Evolutionary conservation across 2,113 vertebrate species (phyloP).

Genomic region (Ophthalmolycus amberensis): DNA sequence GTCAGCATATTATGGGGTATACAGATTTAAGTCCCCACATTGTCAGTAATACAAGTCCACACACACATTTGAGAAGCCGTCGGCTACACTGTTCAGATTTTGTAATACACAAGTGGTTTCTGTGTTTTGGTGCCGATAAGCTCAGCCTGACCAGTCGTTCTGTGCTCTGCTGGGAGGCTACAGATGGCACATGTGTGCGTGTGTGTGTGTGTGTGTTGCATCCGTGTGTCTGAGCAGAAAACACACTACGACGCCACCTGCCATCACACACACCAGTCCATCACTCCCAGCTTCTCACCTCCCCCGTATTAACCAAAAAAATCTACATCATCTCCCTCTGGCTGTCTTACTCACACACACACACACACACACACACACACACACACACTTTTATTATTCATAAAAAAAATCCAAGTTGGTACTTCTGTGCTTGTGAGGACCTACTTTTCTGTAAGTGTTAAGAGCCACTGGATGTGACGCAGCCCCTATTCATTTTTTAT

Average conservation of each 20-base stretch:
- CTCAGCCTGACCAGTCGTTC: conserved; percentile 46
- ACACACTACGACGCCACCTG: conserved; percentile 59
- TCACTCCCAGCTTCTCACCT: conserved; percentile 62
- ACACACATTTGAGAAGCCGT: conserved; percentile 8
- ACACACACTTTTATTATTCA: conserved; percentile 24
- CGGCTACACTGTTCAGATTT: conserved; percentile 35
- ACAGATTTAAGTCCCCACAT: conserved; percentile 29
- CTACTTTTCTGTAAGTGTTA: not conserved
- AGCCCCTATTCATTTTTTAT: not conserved
- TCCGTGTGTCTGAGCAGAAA: conserved; percentile 17
- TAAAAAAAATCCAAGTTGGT: not conserved
- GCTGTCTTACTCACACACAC: conserved; percentile 6
- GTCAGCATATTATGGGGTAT: not conserved
- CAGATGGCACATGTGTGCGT: conserved; percentile 66
- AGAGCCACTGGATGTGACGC: not conserved
- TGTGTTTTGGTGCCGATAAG: conserved; percentile 49
- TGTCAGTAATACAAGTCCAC: conserved; percentile 1
- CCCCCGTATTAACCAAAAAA: conserved; percentile 52
- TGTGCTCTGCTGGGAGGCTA: conserved; percentile 57
- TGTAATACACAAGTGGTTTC: conserved; percentile 37
- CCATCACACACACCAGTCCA: conserved; percentile 46
- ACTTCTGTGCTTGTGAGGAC: not conserved
- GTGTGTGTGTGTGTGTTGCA: not conserved
- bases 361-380: conserved; percentile 25
- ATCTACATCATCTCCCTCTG: conserved; percentile 38